Evolutionary conservation across 2,797 vertebrate genomes (phyloP).

Genomic region (Glyptemys insculpta): DNA sequence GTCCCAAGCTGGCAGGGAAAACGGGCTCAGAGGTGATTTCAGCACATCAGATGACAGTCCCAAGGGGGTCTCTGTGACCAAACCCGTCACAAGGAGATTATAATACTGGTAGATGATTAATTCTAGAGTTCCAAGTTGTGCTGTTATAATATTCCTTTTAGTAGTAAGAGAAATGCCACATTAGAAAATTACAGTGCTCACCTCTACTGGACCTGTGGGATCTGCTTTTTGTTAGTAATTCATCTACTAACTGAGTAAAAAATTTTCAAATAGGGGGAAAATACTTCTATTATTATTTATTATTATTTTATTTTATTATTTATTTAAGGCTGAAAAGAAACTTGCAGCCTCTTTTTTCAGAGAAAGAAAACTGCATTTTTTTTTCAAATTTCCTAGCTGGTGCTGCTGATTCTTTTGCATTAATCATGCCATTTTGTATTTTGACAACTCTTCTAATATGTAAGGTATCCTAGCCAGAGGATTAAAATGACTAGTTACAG

Average conservation of each 20-base stretch:
- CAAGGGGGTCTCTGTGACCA: no score
- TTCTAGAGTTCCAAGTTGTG: background rate
- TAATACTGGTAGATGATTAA: background rate
- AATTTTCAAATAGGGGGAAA: background rate
- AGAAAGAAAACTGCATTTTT: background rate
- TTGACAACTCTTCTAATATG: constrained; percentile 37
- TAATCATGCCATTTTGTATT: constrained; percentile 48
- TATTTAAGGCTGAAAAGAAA: constrained; percentile 60
- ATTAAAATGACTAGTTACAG: background rate
- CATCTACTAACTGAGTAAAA: constrained; percentile 36
- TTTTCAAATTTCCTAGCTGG: constrained; percentile 28
- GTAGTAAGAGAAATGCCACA: constrained; percentile 1
- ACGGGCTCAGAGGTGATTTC: no score
- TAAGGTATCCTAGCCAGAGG: background rate
- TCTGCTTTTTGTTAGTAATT: constrained; percentile 30
- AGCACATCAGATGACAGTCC: no score
- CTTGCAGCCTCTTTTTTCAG: background rate
- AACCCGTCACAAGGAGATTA: background rate
- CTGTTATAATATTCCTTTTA: background rate
- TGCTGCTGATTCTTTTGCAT: background rate
- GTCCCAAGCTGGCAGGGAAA: no score
- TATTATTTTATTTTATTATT: constrained; percentile 37
- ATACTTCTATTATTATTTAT: constrained; percentile 10
- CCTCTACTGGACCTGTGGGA: background rate
- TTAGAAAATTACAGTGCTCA: background rate